These are phyloP conservation scores for Troides aeacus DNA, from an alignment of 2,888 invertebrate genomes.

Conservation along the genomic window DNA sequence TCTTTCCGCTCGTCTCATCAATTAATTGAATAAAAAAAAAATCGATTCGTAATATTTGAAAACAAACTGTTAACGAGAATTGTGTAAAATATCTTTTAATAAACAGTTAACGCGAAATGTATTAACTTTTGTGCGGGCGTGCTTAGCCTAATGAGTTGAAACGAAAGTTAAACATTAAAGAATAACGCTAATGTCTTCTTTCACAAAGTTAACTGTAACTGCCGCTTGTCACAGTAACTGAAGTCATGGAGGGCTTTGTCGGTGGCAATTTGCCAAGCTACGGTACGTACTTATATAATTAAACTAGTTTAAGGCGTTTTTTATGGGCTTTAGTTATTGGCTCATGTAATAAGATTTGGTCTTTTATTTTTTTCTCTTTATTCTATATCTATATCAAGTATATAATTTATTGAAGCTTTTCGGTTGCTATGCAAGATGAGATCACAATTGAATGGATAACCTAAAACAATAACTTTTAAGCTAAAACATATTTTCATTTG, in stretches of 20 bases:
- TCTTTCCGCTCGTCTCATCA: no score
- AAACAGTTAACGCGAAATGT: no score
- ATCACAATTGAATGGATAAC: no score
- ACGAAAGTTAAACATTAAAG: not conserved
- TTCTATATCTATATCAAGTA: not conserved
- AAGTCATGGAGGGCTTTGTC: not conserved
- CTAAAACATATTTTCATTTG: no score
- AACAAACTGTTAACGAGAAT: no score
- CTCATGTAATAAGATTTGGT: slow-evolving; percentile 4
- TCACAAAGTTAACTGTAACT: slow-evolving; percentile 12
- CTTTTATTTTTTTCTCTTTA: not conserved
- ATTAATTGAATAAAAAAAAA: no score
- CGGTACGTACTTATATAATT: slow-evolving; percentile 15
- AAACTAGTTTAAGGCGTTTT: slow-evolving; percentile 17
- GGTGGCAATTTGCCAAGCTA: slow-evolving; percentile 17
- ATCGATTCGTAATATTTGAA: no score
- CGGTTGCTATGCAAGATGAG: no score
- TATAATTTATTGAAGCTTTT: not conserved
- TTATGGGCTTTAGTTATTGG: slow-evolving; percentile 13
- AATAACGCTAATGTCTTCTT: slow-evolving; percentile 11
- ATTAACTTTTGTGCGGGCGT: no score
- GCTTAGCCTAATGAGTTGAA: slow-evolving; percentile 4
- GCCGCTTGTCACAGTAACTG: slow-evolving; percentile 7
- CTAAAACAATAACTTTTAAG: no score
- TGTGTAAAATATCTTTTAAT: no score